These are phyloP conservation scores for Lophotis ruficrista DNA, from an alignment of 2,113 vertebrate genomes.

Conservation along the genomic window DNA sequence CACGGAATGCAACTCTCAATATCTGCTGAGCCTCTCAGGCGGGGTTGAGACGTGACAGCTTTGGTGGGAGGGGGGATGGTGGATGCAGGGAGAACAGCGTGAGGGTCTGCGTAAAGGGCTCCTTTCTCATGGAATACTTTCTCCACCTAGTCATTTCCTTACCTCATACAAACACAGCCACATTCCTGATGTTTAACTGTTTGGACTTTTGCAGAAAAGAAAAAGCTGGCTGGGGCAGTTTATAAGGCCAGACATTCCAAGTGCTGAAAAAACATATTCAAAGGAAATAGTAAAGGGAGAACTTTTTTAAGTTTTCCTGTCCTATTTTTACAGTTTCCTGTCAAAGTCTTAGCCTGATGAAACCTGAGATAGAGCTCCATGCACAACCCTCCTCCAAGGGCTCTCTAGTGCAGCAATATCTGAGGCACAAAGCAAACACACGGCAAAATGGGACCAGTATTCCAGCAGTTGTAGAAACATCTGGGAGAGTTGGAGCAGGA, in stretches of 20 bases:
- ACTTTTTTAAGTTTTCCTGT: slow-evolving; percentile 40
- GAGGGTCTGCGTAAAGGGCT: slow-evolving; percentile 10
- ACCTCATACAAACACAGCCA: slow-evolving; percentile 39
- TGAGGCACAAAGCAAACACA: neutral
- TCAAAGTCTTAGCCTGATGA: neutral
- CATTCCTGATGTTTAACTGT: slow-evolving; percentile 58
- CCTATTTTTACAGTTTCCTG: slow-evolving; percentile 61
- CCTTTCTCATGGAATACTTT: slow-evolving; percentile 50
- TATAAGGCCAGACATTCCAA: slow-evolving; percentile 54
- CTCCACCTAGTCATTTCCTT: slow-evolving; percentile 60
- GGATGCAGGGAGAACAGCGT: neutral
- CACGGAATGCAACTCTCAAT: neutral
- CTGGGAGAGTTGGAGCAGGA: neutral
- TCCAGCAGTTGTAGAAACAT: neutral
- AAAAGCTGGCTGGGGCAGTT: slow-evolving; percentile 29
- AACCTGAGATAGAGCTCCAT: neutral
- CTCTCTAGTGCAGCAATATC: neutral
- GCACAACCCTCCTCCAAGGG: neutral
- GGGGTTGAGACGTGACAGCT: neutral
- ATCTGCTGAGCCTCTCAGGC: neutral
- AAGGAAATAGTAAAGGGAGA: slow-evolving; percentile 42
- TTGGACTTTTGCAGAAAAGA: slow-evolving; percentile 27
- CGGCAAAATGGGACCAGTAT: rapidly evolving
- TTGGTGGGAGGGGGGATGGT: no score
- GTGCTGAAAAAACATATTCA: slow-evolving; percentile 46